These are phyloP conservation scores for Lithophane ornitopus DNA, from an alignment of 2,888 invertebrate species.

Conservation along the genomic window DNA sequence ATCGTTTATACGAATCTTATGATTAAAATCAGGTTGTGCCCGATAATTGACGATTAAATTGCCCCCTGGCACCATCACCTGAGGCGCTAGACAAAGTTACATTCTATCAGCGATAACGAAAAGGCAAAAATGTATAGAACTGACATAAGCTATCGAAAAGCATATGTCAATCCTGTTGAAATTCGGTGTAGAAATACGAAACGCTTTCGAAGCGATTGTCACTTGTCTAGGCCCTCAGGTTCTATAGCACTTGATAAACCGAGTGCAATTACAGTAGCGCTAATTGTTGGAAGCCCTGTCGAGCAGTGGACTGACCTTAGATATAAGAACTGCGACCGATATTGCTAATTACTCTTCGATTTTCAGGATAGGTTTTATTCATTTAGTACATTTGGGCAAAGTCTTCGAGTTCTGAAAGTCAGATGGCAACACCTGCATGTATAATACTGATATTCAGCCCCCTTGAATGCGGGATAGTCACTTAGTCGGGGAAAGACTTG, in stretches of 20 bases:
- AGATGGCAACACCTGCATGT: background rate
- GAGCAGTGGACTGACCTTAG: background rate
- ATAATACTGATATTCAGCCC: background rate
- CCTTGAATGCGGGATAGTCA: too few relatives aligned
- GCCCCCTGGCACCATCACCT: background rate
- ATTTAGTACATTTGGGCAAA: background rate
- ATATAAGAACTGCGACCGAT: background rate
- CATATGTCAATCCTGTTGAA: too few relatives aligned
- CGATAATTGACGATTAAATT: background rate
- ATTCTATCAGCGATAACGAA: too few relatives aligned
- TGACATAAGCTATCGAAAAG: too few relatives aligned
- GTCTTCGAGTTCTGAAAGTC: background rate
- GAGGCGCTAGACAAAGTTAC: too few relatives aligned
- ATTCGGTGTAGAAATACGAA: too few relatives aligned
- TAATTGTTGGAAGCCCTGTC: background rate
- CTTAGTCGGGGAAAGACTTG: too few relatives aligned
- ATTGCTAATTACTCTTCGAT: background rate
- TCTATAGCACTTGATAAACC: conserved; percentile 9
- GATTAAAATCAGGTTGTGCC: conserved; percentile 23
- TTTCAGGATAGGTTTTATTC: background rate
- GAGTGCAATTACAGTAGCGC: conserved; percentile 5
- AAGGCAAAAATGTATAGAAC: too few relatives aligned
- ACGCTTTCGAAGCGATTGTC: too few relatives aligned
- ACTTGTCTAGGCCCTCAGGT: too few relatives aligned
- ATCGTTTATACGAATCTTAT: conserved; percentile 11